Base-by-base conservation (phyloP, 2,113 vertebrate genomes). In the Epinephelus moara region DNA sequence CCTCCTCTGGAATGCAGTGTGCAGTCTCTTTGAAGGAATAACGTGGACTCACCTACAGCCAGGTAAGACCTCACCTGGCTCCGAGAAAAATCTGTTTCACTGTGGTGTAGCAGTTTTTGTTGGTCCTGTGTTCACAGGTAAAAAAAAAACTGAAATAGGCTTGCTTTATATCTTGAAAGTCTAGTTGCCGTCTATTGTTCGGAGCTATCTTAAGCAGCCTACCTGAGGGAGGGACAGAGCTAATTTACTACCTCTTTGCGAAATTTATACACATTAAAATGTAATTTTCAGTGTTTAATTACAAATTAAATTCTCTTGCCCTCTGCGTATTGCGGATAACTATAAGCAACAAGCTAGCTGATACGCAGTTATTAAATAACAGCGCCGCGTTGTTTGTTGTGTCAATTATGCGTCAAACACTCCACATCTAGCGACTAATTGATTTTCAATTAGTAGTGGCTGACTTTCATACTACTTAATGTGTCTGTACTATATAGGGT, bases 11-110 rank as follows among this genome's bases (percentile, higher is more conserved):
- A 93, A 93, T 91, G 90, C 83, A 30, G 81, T 19, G 81, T 4
- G 82, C 40, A 67, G 47, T 8, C 19, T 56, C n/a, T 66, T 25
- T 62, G 52, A 66, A 45, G 73, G 78, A 84, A 23, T 73, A 74
- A 77, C 52, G 64, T 57, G 86, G 70, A 87, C 77, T 37, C 75
- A 61, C 40, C 70, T 4, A 64, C 75, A 12, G 66, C 78, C 92
- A 94, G 93, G 94, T 95, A 94, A 82, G 87, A 79, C 1, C 53
- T 85, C 86, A 91, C 79, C 91, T 90, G 89, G 21, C 62, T 45
- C 40, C 49, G 40, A 37, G 12, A 13, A 52, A 19, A 47, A 21
- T 2, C 0, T 2, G 49, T 2, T 61, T 15, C 10, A 17, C 0
- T 19, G 27, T 14, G n/a, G 11, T 7, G n/a, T 3, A 3, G n/a